Percentiles rank a stretch among this genome's conserved stretches.
Evolutionary conservation across 2,888 invertebrate species (phyloP).

Genomic region (Pogonocherus hispidulus): DNA sequence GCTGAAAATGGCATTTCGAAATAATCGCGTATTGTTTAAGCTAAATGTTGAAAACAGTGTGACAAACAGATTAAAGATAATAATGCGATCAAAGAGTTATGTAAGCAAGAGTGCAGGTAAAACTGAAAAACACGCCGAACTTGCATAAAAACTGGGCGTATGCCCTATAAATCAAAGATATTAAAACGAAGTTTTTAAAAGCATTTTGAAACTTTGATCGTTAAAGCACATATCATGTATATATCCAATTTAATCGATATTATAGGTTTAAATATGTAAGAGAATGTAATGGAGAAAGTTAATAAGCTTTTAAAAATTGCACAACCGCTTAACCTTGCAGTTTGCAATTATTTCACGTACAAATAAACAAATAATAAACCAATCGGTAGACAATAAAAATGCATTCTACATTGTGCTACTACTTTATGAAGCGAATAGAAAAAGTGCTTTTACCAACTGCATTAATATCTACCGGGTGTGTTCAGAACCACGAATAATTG

Average conservation of each 20-base stretch:
- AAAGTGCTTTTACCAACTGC: slow-evolving; percentile 13
- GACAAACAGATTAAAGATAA: slow-evolving; percentile 25
- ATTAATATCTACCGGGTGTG: background rate
- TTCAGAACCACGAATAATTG: background rate
- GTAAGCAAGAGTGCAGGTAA: slow-evolving; percentile 9
- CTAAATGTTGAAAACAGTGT: slow-evolving; percentile 24
- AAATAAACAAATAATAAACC: slow-evolving; percentile 39
- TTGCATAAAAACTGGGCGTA: slow-evolving; percentile 42
- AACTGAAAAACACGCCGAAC: slow-evolving; percentile 22
- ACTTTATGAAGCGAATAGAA: background rate
- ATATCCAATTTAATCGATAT: slow-evolving; percentile 40
- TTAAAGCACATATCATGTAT: slow-evolving; percentile 47
- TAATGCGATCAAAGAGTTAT: slow-evolving; percentile 25
- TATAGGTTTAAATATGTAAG: slow-evolving; percentile 39
- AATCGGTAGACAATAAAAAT: slow-evolving; percentile 19
- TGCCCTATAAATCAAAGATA: slow-evolving; percentile 55
- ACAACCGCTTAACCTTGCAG: slow-evolving; percentile 39
- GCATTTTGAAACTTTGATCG: slow-evolving; percentile 50
- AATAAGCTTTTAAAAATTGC: slow-evolving; percentile 45
- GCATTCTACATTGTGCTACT: background rate
- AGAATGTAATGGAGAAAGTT: slow-evolving; percentile 46
- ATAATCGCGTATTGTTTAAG: slow-evolving; percentile 19
- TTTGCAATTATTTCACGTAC: slow-evolving; percentile 40
- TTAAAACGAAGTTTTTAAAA: slow-evolving; percentile 52
- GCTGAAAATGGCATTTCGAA: slow-evolving; percentile 17